Evolutionary conservation across 2,888 invertebrate species (phyloP).

Genomic region (Syrista parreyssii): DNA sequence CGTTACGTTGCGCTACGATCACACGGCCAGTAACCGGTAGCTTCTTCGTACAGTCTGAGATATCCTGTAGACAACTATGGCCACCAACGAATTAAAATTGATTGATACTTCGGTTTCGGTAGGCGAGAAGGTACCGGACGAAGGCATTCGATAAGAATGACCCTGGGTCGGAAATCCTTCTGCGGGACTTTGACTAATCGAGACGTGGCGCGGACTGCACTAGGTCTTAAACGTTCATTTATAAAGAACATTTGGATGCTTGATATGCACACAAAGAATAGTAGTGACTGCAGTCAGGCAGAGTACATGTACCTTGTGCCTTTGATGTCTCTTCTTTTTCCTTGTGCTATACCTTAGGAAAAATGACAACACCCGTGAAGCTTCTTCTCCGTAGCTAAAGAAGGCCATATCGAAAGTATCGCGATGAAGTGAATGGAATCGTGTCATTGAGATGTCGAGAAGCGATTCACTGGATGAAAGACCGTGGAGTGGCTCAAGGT

Average conservation of each 20-base stretch:
- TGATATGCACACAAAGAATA: not conserved
- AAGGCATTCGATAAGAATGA: not conserved
- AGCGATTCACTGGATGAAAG: not conserved
- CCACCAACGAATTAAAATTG: constrained; percentile 41
- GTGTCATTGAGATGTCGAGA: not conserved
- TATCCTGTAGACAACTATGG: constrained; percentile 6
- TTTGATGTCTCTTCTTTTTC: not conserved
- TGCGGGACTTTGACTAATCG: not conserved
- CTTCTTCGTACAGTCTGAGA: not conserved
- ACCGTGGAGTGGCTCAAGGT: not conserved
- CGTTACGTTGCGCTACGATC: constrained; percentile 2
- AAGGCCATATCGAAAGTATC: not conserved
- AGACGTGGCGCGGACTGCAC: not conserved
- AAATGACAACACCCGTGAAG: not conserved
- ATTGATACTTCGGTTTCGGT: constrained; percentile 31
- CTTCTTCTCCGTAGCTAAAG: not conserved
- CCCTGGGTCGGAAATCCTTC: not conserved
- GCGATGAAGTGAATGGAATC: not conserved
- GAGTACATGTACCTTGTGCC: not conserved
- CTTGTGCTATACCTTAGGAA: not conserved
- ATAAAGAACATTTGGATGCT: not conserved
- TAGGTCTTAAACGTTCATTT: not conserved
- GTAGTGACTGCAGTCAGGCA: not conserved
- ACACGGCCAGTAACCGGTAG: not conserved
- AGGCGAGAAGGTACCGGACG: not conserved